A percentile compares a stretch with the other conserved stretches of the same genome.
phyloP scores from a whole-genome alignment of 2,888 invertebrate species.

The Pteria penguin region DNA sequence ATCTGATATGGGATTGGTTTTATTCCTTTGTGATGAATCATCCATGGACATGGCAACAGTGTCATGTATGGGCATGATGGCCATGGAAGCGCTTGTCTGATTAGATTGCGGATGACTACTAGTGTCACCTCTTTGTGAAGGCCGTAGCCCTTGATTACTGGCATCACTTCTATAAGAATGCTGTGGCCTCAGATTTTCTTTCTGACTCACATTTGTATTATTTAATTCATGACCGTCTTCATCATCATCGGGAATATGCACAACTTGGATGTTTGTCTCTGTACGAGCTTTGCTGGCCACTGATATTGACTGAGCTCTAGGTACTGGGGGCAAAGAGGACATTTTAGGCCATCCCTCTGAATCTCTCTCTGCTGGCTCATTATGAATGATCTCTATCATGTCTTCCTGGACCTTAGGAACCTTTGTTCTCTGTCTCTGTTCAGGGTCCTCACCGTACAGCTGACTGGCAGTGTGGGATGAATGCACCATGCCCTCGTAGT shows the following conservation, averaged over 20 bases:
- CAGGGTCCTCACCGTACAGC: neutral
- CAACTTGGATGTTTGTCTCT: conserved; percentile 1
- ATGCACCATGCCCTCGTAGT: neutral
- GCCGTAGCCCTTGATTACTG: too few relatives aligned
- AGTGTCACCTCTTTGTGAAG: too few relatives aligned
- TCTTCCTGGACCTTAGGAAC: conserved; percentile 2
- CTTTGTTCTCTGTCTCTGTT: neutral
- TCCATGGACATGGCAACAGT: too few relatives aligned
- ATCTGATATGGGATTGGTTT: too few relatives aligned
- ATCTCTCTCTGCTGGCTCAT: conserved; percentile 9
- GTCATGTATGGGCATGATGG: too few relatives aligned
- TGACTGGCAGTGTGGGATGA: neutral
- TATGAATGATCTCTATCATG: conserved; percentile 8
- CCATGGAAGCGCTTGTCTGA: too few relatives aligned
- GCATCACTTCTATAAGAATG: too few relatives aligned
- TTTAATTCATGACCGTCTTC: neutral
- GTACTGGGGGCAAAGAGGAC: neutral
- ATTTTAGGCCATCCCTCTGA: neutral
- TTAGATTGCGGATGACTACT: too few relatives aligned
- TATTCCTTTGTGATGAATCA: too few relatives aligned
- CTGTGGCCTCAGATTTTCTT: too few relatives aligned
- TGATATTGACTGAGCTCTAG: neutral
- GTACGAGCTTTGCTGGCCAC: conserved; percentile 1
- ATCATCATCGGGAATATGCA: neutral
- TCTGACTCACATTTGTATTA: too few relatives aligned